Evolutionary conservation across 92 coral and sea anemone species (phyloP).

Genomic region (Nematostella vectensis): DNA sequence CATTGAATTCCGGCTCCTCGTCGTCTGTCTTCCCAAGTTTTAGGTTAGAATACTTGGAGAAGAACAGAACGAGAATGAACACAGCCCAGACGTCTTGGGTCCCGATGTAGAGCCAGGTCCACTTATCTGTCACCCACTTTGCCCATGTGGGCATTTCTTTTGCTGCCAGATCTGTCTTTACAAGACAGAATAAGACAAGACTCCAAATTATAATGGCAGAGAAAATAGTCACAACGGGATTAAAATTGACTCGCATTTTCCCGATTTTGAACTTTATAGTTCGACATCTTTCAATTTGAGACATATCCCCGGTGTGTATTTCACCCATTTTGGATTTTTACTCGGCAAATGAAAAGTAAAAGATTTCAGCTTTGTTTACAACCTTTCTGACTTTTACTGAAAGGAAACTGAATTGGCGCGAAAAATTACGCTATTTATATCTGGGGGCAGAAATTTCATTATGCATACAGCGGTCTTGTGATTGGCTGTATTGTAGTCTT

Average conservation of each 20-base stretch:
- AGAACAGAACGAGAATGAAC: conserved; percentile 65
- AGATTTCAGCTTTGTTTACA: too few species aligned
- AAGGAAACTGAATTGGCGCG: too few species aligned
- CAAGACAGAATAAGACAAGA: conserved; percentile 64
- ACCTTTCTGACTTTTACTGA: too few species aligned
- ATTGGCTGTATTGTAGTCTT: too few species aligned
- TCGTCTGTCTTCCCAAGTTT: conserved; percentile 68
- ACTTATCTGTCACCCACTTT: conserved; percentile 66
- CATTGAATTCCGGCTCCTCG: conserved; percentile 80
- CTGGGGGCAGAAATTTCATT: too few species aligned
- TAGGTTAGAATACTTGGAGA: conserved; percentile 66
- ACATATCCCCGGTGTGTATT: neutral
- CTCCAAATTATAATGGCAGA: conserved; percentile 75
- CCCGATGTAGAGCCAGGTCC: conserved; percentile 89
- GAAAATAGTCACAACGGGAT: conserved; percentile 67
- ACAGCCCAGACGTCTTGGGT: conserved; percentile 84
- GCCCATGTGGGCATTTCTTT: conserved; percentile 47
- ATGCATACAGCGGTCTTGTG: too few species aligned
- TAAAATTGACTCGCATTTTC: conserved; percentile 23
- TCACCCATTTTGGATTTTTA: neutral
- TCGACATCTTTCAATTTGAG: conserved; percentile 7
- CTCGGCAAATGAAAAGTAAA: too few species aligned
- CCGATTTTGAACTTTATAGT: conserved; percentile 16
- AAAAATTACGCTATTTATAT: too few species aligned
- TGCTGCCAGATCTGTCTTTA: conserved; percentile 50